Evolutionary conservation across 37 sponge, comb jelly and placozoan genomes (phyloP).

Genomic region (Chondrilla cf. caribensis): DNA sequence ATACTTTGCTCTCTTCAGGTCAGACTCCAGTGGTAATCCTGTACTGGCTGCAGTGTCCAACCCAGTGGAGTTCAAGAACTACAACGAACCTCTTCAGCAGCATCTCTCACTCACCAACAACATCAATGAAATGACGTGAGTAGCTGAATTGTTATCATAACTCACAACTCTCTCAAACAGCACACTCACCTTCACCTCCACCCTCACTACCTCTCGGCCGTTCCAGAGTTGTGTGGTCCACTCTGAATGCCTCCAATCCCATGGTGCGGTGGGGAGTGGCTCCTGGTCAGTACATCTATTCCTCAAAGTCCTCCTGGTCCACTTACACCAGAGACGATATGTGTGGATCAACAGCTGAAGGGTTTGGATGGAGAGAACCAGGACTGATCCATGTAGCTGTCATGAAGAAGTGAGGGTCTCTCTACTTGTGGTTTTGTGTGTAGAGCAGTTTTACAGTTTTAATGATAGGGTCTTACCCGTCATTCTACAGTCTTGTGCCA

Average conservation of each 20-base stretch:
- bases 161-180: too few species aligned
- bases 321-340: constrained; percentile 73
- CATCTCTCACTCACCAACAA: constrained; percentile 59
- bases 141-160: background rate
- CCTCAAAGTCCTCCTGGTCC: constrained; percentile 5
- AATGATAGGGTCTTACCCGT: constrained; percentile 6
- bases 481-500: too few species aligned
- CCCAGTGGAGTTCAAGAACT: constrained; percentile 45
- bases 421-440: too few species aligned
- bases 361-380: constrained; percentile 64
- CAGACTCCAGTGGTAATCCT: constrained; percentile 14
- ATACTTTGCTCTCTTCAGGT: constrained; percentile 57
- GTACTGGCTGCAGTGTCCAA: constrained; percentile 45
- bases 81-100: constrained; percentile 57
- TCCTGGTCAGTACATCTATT: constrained; percentile 26
- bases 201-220: background rate
- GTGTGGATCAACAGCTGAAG: constrained; percentile 74
- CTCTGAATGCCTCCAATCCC: constrained; percentile 35
- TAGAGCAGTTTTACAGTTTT: too few species aligned
- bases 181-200: background rate
- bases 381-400: constrained; percentile 46
- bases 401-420: constrained; percentile 31
- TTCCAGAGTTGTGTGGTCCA: constrained; percentile 56
- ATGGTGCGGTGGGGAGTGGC: constrained; percentile 44
- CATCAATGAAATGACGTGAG: constrained; percentile 45